These are phyloP conservation scores for Galendromus occidentalis DNA, from an alignment of 1,140 invertebrate species.

Conservation along the genomic window DNA sequence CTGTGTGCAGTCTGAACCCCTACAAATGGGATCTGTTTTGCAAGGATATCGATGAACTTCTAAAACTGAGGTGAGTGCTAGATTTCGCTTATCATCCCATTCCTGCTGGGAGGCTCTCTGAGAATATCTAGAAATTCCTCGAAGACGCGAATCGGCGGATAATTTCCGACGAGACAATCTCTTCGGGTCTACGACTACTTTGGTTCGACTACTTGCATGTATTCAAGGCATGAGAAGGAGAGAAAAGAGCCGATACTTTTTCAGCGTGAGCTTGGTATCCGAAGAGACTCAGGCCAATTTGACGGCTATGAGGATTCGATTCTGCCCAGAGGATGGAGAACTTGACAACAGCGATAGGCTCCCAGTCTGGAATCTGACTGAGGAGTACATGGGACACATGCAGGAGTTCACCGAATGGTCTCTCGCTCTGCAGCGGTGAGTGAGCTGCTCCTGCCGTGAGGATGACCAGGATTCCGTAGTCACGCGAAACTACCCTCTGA, in stretches of 20 bases:
- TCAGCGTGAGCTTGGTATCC: background rate
- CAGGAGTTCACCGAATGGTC: constrained; percentile 2
- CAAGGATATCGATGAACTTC: background rate
- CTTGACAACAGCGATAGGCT: background rate
- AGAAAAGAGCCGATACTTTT: no score
- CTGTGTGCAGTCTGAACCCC: background rate
- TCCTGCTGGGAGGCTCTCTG: no score
- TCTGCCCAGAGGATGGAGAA: background rate
- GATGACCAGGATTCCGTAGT: no score
- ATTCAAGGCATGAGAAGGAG: no score
- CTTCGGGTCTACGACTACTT: no score
- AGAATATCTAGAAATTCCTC: no score
- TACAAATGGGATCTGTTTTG: constrained; percentile 2
- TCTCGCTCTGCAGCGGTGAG: background rate
- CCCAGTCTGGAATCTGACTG: constrained; percentile 1
- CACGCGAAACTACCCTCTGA: no score
- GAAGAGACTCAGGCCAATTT: background rate
- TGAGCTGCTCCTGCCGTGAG: no score
- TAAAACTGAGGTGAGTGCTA: background rate
- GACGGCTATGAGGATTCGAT: background rate
- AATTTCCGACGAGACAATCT: no score
- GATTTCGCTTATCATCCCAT: no score
- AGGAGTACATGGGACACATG: background rate
- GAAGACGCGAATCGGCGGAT: no score
- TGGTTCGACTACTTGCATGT: no score